phyloP scores from a whole-genome alignment of 2,797 vertebrate genomes.

The Phrynocephalus guinanensis region DNA sequence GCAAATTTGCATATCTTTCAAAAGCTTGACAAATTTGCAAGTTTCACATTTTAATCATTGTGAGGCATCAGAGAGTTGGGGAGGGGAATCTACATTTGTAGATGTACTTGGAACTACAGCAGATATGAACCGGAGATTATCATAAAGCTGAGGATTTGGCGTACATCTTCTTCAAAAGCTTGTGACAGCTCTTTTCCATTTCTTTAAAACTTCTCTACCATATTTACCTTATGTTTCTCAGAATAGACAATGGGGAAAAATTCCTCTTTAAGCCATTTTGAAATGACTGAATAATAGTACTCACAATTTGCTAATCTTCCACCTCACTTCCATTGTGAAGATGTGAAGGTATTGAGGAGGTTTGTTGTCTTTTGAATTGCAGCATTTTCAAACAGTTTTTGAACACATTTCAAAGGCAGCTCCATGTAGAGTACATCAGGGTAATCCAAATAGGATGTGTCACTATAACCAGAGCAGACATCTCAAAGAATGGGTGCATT shows the following conservation, averaged over 20 bases:
- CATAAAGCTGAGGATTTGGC: slow-evolving; percentile 56
- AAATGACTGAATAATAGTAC: slow-evolving; percentile 1
- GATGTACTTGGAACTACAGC: slow-evolving; percentile 60
- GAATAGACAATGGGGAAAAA: background rate
- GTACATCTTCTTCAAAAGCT: slow-evolving; percentile 23
- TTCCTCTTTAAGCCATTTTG: background rate
- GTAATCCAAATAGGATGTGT: too few relatives aligned
- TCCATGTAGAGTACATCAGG: too few relatives aligned
- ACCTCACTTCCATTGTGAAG: background rate
- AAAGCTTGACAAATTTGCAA: slow-evolving; percentile 68
- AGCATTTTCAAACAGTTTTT: too few relatives aligned
- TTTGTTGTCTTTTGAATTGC: too few relatives aligned
- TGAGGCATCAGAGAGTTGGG: slow-evolving; percentile 65
- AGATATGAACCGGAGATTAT: slow-evolving; percentile 59
- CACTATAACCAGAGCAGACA: too few relatives aligned
- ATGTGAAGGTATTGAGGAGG: background rate
- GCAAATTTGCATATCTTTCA: slow-evolving; percentile 71
- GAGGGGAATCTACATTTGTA: slow-evolving; percentile 45
- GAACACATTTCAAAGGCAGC: too few relatives aligned
- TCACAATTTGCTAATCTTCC: background rate
- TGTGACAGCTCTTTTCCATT: background rate
- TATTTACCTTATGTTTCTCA: background rate
- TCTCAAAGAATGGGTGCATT: too few relatives aligned
- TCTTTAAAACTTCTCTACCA: background rate
- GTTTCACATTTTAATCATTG: slow-evolving; percentile 71